Evolutionary conservation across 2,888 invertebrate genomes (phyloP).

Genomic region (Ctenicera cuprea): DNA sequence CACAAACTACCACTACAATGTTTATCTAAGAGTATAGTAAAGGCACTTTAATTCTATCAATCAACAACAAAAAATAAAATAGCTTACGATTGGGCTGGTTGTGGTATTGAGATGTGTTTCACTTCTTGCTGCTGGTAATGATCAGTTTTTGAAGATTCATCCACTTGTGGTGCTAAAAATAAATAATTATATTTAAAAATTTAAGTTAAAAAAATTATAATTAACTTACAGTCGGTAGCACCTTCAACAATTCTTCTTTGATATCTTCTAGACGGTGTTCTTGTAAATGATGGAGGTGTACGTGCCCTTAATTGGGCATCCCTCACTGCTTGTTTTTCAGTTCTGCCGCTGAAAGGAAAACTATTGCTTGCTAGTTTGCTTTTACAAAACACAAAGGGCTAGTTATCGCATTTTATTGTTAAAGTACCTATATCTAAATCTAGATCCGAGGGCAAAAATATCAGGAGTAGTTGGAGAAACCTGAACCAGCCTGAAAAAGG

Average conservation of each 20-base stretch:
- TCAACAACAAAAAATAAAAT: neutral
- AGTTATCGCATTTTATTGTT: neutral
- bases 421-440: slow-evolving; percentile 84
- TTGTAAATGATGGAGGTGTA: slow-evolving; percentile 77
- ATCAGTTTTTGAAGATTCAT: slow-evolving; percentile 67
- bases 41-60: neutral
- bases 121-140: slow-evolving; percentile 70
- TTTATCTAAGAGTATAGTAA: too few relatives aligned
- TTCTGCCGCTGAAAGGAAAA: slow-evolving; percentile 76
- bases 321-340: slow-evolving; percentile 77
- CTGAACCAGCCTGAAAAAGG: slow-evolving; percentile 92
- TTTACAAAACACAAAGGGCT: neutral
- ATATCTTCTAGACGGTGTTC: slow-evolving; percentile 79
- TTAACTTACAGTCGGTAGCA: slow-evolving; percentile 71
- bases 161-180: slow-evolving; percentile 68
- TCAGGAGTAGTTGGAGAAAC: slow-evolving; percentile 84
- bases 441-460: slow-evolving; percentile 86
- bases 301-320: slow-evolving; percentile 71
- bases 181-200: slow-evolving; percentile 10
- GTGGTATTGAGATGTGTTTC: slow-evolving; percentile 76
- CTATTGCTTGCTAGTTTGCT: slow-evolving; percentile 11
- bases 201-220: slow-evolving; percentile 31
- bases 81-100: slow-evolving; percentile 75
- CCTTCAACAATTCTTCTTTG: slow-evolving; percentile 80
- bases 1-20: too few relatives aligned